Percentiles rank a stretch among this genome's conserved stretches.
phyloP scores from a whole-genome alignment of 2,797 vertebrate species.

The Crocodylus rhombifer region DNA sequence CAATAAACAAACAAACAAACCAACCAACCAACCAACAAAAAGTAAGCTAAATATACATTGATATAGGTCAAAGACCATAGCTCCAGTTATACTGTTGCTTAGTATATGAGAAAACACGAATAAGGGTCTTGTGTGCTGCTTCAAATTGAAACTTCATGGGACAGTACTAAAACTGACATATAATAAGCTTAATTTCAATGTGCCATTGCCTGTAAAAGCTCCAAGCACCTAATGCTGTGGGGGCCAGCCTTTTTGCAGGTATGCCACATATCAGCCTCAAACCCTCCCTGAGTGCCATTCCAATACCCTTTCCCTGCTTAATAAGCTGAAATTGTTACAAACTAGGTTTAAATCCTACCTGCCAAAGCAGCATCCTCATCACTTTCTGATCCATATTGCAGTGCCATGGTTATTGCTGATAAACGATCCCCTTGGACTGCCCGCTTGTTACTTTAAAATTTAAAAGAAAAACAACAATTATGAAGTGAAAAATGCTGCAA shows the following conservation, averaged over 20 bases:
- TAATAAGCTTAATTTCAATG: neutral
- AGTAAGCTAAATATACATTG: neutral
- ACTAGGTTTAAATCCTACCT: conserved; percentile 80
- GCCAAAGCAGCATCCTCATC: conserved; percentile 95
- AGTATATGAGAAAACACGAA: neutral
- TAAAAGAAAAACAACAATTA: conserved; percentile 17
- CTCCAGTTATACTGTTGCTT: neutral
- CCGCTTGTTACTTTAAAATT: conserved; percentile 90
- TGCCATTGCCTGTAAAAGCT: neutral
- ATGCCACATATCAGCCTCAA: too few relatives aligned
- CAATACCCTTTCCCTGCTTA: neutral
- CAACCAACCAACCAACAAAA: neutral
- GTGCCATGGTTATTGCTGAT: conserved; percentile 95
- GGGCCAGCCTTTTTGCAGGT: too few relatives aligned
- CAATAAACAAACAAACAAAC: neutral
- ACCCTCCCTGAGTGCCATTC: too few relatives aligned
- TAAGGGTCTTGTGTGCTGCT: neutral
- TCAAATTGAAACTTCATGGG: neutral
- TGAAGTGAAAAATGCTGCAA: neutral
- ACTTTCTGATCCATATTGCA: conserved; percentile 98
- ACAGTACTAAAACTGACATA: neutral
- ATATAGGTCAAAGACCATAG: neutral
- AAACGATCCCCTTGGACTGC: conserved; percentile 94
- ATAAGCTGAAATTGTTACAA: neutral
- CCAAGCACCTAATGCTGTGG: neutral